A percentile compares a stretch with the other conserved stretches of the same genome.
Evolutionary conservation across 2,113 vertebrate genomes (phyloP).

Genomic region (Reinhardtius hippoglossoides): DNA sequence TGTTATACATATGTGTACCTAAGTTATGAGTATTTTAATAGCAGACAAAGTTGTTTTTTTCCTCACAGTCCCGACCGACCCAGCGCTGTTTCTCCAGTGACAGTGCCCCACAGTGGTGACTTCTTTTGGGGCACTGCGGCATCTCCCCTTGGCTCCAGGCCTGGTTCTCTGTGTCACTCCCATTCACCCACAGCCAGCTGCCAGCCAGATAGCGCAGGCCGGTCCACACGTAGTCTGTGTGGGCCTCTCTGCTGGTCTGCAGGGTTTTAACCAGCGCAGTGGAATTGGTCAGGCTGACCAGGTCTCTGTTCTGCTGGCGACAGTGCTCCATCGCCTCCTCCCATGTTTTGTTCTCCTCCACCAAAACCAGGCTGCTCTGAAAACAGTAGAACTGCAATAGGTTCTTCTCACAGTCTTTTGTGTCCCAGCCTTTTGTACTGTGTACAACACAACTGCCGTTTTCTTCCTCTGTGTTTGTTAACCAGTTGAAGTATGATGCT

Average conservation of each 20-base stretch:
- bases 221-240: conserved; percentile 41
- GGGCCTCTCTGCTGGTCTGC: neutral
- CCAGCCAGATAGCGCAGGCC: conserved; percentile 53
- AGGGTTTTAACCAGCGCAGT: neutral
- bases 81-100: neutral
- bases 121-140: conserved; percentile 38
- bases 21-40: neutral
- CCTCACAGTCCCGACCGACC: conserved; percentile 57
- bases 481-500: neutral
- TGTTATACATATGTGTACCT: neutral
- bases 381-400: neutral
- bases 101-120: conserved; percentile 52
- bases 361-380: neutral
- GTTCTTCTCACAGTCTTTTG: neutral
- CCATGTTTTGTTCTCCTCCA: conserved; percentile 54
- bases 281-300: conserved; percentile 36
- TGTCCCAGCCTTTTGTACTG: accelerated
- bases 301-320: conserved; percentile 7
- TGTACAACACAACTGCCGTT: neutral
- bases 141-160: neutral
- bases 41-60: conserved; percentile 65
- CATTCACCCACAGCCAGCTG: conserved; percentile 58
- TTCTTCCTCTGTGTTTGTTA: accelerated
- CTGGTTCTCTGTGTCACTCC: neutral
- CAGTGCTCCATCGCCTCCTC: conserved; percentile 53